Evolutionary conservation across 2,113 vertebrate species (phyloP).

Genomic region (Menura novaehollandiae): DNA sequence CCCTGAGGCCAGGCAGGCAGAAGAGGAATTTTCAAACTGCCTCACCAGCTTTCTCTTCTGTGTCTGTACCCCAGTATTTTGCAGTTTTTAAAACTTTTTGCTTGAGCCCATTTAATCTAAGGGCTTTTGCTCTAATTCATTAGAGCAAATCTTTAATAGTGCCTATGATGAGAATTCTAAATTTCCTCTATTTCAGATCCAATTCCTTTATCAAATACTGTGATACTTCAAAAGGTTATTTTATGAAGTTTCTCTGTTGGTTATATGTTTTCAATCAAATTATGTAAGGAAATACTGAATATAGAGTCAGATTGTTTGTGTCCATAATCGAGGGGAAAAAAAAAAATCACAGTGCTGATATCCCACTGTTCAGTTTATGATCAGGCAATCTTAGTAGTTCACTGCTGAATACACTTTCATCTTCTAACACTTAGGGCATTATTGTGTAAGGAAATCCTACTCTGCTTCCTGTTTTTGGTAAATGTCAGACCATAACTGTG

Average conservation of each 20-base stretch:
- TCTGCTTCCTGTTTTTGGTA: neutral
- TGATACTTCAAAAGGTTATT: neutral
- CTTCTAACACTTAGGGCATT: neutral
- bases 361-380: neutral
- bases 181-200: neutral
- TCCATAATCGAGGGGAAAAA: neutral
- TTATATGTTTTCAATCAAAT: neutral
- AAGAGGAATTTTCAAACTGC: neutral
- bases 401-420: neutral
- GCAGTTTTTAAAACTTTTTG: neutral
- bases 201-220: neutral
- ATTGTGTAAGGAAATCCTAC: neutral
- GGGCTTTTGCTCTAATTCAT: neutral
- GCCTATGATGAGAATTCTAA: neutral
- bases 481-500: neutral
- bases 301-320: neutral
- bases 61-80: neutral
- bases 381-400: neutral
- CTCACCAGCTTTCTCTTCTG: neutral
- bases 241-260: neutral
- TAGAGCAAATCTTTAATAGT: neutral
- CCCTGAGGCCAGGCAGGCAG: neutral
- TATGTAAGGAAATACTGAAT: neutral
- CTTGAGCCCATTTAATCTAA: neutral
- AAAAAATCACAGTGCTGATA: neutral